A percentile compares a stretch with the other conserved stretches of the same genome.
These are phyloP conservation scores for Lepidocyrtinus sp. DNA, from an alignment of 2,888 invertebrate species.

Conservation along the genomic window DNA sequence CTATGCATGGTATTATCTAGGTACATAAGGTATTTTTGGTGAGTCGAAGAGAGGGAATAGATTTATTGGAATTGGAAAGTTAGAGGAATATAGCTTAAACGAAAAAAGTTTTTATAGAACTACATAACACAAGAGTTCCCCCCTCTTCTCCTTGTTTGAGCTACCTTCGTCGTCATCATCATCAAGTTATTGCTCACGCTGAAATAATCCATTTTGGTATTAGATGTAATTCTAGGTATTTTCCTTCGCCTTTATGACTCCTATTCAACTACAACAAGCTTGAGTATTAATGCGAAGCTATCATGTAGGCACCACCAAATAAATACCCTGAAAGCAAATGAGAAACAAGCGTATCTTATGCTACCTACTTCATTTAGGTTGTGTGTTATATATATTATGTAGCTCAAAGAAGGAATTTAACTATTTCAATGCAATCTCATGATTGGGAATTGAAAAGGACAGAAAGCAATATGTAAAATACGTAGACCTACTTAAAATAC, in stretches of 20 bases:
- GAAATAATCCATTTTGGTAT: conserved; percentile 28
- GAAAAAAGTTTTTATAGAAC: neutral
- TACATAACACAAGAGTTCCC: neutral
- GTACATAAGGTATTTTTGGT: too few species aligned
- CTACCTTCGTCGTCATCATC: neutral
- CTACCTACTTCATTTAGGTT: neutral
- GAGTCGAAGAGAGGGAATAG: too few species aligned
- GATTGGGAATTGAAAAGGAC: conserved; percentile 31
- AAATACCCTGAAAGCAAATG: neutral
- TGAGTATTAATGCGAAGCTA: neutral
- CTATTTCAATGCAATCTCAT: conserved; percentile 12
- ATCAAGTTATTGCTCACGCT: neutral
- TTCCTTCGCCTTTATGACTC: neutral
- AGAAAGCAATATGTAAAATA: neutral
- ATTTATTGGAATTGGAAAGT: conserved; percentile 15
- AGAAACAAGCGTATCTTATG: neutral
- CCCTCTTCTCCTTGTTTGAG: neutral
- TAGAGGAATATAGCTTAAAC: neutral
- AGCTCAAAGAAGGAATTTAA: neutral
- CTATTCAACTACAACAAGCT: neutral
- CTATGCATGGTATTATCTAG: too few species aligned
- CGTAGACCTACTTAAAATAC: conserved; percentile 8
- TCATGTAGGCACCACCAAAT: neutral
- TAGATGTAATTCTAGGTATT: conserved; percentile 20
- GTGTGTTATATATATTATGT: conserved; percentile 15